Base-by-base conservation (phyloP, 2,113 vertebrate genomes). In the Muntiacus muntjak region DNA sequence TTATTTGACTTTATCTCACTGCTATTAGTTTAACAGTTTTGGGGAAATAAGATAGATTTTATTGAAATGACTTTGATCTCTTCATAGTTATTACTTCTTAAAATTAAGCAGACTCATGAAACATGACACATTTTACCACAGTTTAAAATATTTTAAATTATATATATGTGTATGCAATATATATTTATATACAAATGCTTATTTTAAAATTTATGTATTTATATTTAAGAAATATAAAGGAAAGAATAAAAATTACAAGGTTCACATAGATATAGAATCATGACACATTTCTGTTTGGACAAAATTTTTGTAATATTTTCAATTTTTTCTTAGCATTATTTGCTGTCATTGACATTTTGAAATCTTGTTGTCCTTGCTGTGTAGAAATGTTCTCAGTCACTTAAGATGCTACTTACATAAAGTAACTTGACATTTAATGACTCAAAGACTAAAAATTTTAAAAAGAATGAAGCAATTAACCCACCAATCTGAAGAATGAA, bases 401-500 rank as follows among this genome's bases (percentile, higher is more conserved):
- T 91, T 90, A 92, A 96, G 91, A 91, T 52, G 25, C 30, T 89
- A 93, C 78, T 95, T 91, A 86, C 0, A 83, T 60, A 86, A 92
- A 93, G 81, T 89, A 50, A 93, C 28, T 96, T 95, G 67, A 88
- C 40, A 93, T 95, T 87, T 83, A 91, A 74, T 92, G 28, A 83
- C 45, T 84, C 7, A 78, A 83, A 55, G n/a, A 0, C 67, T 95
- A 50, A 96, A 93, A 88, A 50, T 71, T 94, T 89, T 52, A 28
- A 93, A 74, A 26, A 85, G 17, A 94, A 91, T 82, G 58, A 67
- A 93, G 19, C n/a, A 78, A 87, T 93, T 91, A 96, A 90, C 43
- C 5, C 17, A 43, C 23, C 33, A 54, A 74, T 67, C 7, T 85
- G 12, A 87, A 95, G 33, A 64, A 54, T 78, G 5, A 36, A 50